Conservation (phyloP, 2,888 invertebrate genomes). For the Parnassius glacialis region DNA sequence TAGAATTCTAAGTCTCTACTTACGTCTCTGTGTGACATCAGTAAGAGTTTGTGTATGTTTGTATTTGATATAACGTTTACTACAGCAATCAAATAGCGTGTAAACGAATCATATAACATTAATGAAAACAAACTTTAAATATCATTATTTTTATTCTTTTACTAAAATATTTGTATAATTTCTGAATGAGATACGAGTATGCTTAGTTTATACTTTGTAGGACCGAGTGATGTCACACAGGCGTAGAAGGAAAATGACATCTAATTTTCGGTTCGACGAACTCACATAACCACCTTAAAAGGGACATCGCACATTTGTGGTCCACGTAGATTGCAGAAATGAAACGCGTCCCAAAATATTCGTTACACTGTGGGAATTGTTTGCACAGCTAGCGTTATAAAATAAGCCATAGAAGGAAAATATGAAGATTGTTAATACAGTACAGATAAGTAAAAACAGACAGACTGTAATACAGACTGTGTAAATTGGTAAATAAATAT, state of each 20-base stretch:
- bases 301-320: conserved; percentile 33
- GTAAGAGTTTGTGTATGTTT: no score
- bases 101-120: no score
- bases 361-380: conserved; percentile 8
- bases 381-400: background rate
- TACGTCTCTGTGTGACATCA: no score
- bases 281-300: conserved; percentile 45
- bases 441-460: no score
- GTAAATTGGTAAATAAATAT: no score
- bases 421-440: background rate
- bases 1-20: no score
- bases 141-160: no score
- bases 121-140: no score
- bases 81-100: no score
- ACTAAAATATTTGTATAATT: conserved; percentile 17
- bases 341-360: conserved; percentile 33
- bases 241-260: conserved; percentile 52
- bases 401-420: background rate
- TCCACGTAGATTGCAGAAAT: conserved; percentile 36
- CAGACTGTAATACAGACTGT: no score
- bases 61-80: no score
- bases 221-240: conserved; percentile 47
- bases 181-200: conserved; percentile 30
- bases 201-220: conserved; percentile 33
- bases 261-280: conserved; percentile 42